A percentile compares a stretch with the other conserved stretches of the same genome.
These are phyloP conservation scores for Syrrhaptes paradoxus DNA, from an alignment of 2,113 vertebrate species.

Conservation along the genomic window DNA sequence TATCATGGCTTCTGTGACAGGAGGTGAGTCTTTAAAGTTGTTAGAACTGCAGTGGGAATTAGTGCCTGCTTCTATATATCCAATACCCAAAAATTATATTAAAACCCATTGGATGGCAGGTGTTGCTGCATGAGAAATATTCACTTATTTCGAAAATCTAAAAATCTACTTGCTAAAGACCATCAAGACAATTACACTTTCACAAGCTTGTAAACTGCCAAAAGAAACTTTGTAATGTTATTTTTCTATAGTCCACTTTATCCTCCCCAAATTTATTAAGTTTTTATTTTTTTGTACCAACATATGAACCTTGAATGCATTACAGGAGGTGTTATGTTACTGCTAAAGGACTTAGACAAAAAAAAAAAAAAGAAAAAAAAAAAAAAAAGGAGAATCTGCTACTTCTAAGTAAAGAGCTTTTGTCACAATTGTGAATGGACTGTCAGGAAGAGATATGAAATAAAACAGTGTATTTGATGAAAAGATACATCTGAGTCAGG, in stretches of 20 bases:
- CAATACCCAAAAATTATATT: neutral
- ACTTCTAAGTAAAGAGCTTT: neutral
- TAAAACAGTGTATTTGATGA: neutral
- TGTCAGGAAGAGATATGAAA: neutral
- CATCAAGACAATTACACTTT: neutral
- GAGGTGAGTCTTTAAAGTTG: neutral
- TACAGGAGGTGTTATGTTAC: neutral
- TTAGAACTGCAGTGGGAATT: neutral
- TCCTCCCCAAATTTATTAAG: neutral
- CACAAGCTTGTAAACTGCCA: neutral
- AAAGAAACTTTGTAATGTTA: neutral
- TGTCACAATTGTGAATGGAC: neutral
- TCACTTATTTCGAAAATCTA: neutral
- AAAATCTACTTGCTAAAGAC: neutral
- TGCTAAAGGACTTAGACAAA: neutral
- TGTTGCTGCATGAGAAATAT: neutral
- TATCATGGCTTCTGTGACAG: neutral
- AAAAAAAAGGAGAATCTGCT: rapidly evolving
- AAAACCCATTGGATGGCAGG: neutral
- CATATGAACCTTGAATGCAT: neutral
- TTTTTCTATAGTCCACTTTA: neutral
- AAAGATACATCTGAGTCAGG: neutral
- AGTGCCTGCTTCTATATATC: neutral
- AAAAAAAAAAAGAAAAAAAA: neutral
- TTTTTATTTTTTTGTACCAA: neutral